Conservation (phyloP, 2,888 invertebrate genomes). For the Machimus rusticus region DNA sequence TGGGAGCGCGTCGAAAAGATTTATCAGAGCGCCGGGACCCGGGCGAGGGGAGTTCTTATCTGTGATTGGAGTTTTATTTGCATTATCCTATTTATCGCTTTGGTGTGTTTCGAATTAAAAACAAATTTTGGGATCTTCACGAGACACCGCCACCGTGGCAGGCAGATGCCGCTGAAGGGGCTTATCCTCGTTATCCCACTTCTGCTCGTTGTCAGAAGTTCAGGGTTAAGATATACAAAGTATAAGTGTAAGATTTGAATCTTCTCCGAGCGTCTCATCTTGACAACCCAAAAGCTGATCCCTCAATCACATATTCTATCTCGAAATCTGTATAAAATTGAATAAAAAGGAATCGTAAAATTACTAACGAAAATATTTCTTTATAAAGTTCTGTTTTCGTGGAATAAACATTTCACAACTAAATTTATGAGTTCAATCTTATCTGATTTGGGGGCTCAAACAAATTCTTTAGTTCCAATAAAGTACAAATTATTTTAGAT, state of each 20-base stretch:
- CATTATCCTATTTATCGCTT: constrained; percentile 28
- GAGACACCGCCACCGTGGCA: background rate
- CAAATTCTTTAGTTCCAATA: too few species aligned
- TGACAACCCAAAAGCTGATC: background rate
- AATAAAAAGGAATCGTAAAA: background rate
- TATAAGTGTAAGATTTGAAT: background rate
- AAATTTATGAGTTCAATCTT: too few species aligned
- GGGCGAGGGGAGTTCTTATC: background rate
- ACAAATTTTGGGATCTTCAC: background rate
- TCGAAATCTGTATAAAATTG: background rate
- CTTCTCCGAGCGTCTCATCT: background rate
- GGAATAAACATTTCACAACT: too few species aligned
- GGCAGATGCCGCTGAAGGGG: background rate
- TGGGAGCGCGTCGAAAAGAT: constrained; percentile 20
- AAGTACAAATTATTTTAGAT: too few species aligned
- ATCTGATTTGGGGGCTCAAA: too few species aligned
- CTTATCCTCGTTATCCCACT: background rate
- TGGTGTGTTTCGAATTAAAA: constrained; percentile 20
- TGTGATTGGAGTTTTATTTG: constrained; percentile 38
- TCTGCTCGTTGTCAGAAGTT: background rate
- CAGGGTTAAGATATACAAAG: background rate
- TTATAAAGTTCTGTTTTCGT: too few species aligned
- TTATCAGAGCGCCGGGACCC: background rate
- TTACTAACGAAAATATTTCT: background rate
- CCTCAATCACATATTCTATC: background rate